Conservation (phyloP, 2,797 vertebrate species). For the Vespertilio murinus region DNA sequence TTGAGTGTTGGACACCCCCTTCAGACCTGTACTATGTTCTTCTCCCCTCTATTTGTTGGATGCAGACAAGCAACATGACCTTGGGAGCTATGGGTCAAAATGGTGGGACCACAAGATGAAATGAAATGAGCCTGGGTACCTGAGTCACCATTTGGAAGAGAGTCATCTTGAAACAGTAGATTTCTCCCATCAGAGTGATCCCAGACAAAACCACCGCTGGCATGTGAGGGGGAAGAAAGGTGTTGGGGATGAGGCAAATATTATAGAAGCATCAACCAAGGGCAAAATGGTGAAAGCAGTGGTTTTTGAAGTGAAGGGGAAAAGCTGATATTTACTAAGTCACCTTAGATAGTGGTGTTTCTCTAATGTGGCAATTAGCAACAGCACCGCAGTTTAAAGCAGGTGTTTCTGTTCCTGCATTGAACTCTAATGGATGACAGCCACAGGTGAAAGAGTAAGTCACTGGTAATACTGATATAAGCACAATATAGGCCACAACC, state of each 20-base stretch:
- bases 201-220: not conserved
- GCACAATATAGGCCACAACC: not conserved
- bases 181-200: not conserved
- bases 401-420: not conserved
- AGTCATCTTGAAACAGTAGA: not conserved
- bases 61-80: not conserved
- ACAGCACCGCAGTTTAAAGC: not conserved
- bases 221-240: not conserved
- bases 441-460: not conserved
- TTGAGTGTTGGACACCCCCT: not conserved
- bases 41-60: not conserved
- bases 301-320: not conserved
- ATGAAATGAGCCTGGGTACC: not conserved
- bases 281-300: not conserved
- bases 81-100: not conserved
- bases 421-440: not conserved
- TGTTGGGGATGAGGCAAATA: not conserved
- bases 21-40: not conserved
- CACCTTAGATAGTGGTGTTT: not conserved
- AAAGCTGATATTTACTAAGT: not conserved
- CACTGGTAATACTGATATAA: not conserved
- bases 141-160: not conserved
- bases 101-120: not conserved
- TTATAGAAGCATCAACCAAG: not conserved
- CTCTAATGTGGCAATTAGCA: not conserved